Base-by-base conservation (phyloP, 2,113 vertebrate genomes). In the Ailuropoda melanoleuca region DNA sequence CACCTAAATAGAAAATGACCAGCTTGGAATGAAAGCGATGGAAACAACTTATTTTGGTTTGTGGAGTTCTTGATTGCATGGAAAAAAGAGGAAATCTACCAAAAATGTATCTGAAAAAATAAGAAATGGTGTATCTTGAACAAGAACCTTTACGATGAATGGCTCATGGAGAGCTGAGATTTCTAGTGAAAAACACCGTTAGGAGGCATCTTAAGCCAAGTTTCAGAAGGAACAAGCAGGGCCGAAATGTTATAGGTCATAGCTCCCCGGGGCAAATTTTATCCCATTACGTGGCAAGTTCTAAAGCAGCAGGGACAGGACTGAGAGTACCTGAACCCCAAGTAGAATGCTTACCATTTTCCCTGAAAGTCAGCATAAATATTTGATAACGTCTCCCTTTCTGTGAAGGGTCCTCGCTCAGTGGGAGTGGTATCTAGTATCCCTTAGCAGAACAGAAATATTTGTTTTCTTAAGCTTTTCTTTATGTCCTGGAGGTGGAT, bases 381-480 rank as follows among this genome's bases (percentile, higher is more conserved):
- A 58, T 97, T 97, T 96, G 77, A 97, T 93, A 72, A 46, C 0
- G 0, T 29, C 70, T 84, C 15, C 81, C 77, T 86, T 97, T 43
- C 77, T 53, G 48, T 72, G 58, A 93, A 72, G 92, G 55, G 12
- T 50, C 72, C 23, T 92, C 3, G 89, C 87, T 90, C 95, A 48
- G 66, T 85, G 78, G 88, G 89, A 80, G 64, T 60, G 39, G 64
- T 66, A 50, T 74, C 75, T 97, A n/a, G 37, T 72, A 74, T 94
- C 37, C 19, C 72, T 89, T 66, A 83, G 88, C 83, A 88, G 72
- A 66, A 74, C 70, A 95, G 89, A 96, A 90, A 56, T 85, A 74
- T 96, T 97, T 98, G 94, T 97, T 98, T 97, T 96, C 91, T 94
- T 93, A 94, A 98, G 90, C 74, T 87, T 93, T 90, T 74, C 96